phyloP scores from a whole-genome alignment of 2,113 vertebrate species.

The Nothoprocta pentlandii region DNA sequence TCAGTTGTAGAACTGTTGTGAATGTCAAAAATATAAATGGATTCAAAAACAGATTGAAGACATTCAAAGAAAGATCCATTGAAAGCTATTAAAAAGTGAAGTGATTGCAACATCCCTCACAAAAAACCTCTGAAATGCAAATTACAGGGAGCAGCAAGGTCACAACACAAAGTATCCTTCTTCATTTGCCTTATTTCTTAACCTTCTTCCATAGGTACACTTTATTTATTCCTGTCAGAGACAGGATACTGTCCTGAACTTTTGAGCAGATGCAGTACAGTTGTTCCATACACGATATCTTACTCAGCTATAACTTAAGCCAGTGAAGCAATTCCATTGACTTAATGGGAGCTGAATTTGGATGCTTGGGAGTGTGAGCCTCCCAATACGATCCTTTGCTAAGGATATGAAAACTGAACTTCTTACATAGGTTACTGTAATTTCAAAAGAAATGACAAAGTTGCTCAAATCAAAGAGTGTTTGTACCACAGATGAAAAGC shows the following conservation, averaged over 20 bases:
- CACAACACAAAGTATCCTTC: background rate
- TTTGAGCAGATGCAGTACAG: background rate
- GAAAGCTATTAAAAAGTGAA: constrained; percentile 2
- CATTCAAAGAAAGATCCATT: constrained; percentile 25
- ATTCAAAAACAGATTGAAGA: constrained; percentile 44
- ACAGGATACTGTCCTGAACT: background rate
- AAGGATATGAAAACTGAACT: background rate
- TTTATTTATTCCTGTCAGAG: constrained; percentile 9
- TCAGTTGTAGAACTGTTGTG: background rate
- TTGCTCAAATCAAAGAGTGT: background rate
- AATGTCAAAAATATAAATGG: constrained; percentile 23
- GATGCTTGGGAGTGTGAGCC: background rate
- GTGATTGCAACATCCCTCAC: constrained; percentile 3
- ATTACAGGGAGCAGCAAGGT: background rate
- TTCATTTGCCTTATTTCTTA: background rate
- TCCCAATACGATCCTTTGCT: background rate
- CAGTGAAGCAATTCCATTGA: background rate
- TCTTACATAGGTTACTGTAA: background rate
- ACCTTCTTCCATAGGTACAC: background rate
- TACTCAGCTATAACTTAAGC: background rate
- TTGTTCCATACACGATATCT: background rate
- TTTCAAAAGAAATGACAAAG: background rate
- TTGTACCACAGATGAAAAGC: background rate
- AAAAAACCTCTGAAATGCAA: background rate
- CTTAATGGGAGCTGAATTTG: background rate